Evolutionary conservation across 2,113 vertebrate genomes (phyloP).

Genomic region (Hystrix cristata): DNA sequence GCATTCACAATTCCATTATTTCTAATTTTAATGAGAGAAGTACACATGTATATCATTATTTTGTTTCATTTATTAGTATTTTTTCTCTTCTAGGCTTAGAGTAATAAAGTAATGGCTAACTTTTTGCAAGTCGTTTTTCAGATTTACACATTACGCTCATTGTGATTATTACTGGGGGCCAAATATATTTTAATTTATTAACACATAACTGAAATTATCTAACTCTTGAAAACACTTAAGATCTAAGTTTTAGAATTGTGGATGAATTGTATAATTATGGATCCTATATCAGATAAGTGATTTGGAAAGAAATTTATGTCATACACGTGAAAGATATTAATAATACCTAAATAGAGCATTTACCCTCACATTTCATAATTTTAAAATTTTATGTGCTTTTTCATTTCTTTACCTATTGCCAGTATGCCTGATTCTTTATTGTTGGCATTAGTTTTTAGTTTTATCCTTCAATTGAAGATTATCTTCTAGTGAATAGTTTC

Average conservation of each 20-base stretch:
- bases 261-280: not conserved
- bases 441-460: not conserved
- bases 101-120: not conserved
- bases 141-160: not conserved
- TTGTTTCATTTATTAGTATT: not conserved
- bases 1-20: not conserved
- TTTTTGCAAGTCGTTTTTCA: not conserved
- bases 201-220: constrained; percentile 39
- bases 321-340: not conserved
- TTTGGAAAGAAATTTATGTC: not conserved
- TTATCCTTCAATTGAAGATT: constrained; percentile 26
- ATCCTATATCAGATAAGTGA: not conserved
- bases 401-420: not conserved
- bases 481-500: not conserved
- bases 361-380: not conserved
- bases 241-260: constrained; percentile 22
- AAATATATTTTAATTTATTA: constrained; percentile 50
- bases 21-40: constrained; percentile 26
- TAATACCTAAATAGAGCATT: not conserved
- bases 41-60: not conserved
- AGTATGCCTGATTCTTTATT: not conserved
- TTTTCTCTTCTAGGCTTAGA: not conserved
- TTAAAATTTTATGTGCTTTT: not conserved
- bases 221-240: not conserved
- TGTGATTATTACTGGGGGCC: not conserved